These are phyloP conservation scores for Acipenser transmontanus DNA, from an alignment of 2,797 vertebrate species.

Conservation along the genomic window DNA sequence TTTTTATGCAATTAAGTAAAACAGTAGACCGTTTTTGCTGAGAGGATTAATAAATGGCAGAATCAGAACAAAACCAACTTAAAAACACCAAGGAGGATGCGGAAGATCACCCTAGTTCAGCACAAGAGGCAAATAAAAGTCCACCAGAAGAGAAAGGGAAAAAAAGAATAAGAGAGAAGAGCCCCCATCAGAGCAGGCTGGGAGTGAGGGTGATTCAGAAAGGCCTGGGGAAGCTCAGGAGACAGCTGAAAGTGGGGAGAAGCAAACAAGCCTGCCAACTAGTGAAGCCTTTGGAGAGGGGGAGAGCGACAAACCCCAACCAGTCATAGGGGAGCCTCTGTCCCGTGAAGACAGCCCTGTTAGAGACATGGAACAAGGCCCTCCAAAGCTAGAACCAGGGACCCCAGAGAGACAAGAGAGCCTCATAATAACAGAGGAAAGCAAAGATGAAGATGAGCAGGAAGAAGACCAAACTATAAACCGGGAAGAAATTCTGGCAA, in stretches of 20 bases:
- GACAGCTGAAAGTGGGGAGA: conserved; percentile 1
- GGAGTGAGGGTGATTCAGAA: background rate
- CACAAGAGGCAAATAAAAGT: too few species aligned
- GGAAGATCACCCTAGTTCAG: too few species aligned
- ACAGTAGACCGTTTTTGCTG: too few species aligned
- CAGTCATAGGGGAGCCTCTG: conserved; percentile 8
- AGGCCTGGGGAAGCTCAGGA: background rate
- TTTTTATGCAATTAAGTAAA: too few species aligned
- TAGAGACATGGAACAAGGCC: background rate
- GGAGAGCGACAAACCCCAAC: background rate
- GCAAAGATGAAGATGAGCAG: conserved; percentile 5
- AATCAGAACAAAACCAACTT: too few species aligned
- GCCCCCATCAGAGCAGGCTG: background rate
- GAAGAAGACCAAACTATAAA: conserved; percentile 12
- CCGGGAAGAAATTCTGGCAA: conserved; percentile 33
- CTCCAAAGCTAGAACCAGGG: conserved; percentile 23
- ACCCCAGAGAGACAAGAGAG: conserved; percentile 19
- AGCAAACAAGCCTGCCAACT: background rate
- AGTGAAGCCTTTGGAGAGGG: conserved; percentile 12
- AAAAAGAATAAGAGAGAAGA: background rate
- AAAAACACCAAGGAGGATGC: too few species aligned
- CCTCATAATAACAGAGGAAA: conserved; percentile 7
- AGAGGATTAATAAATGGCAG: too few species aligned
- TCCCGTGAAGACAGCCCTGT: conserved; percentile 10
- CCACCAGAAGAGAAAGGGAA: too few species aligned